Base-by-base conservation (phyloP, 1,140 invertebrate species). In the Heliothis virescens region DNA sequence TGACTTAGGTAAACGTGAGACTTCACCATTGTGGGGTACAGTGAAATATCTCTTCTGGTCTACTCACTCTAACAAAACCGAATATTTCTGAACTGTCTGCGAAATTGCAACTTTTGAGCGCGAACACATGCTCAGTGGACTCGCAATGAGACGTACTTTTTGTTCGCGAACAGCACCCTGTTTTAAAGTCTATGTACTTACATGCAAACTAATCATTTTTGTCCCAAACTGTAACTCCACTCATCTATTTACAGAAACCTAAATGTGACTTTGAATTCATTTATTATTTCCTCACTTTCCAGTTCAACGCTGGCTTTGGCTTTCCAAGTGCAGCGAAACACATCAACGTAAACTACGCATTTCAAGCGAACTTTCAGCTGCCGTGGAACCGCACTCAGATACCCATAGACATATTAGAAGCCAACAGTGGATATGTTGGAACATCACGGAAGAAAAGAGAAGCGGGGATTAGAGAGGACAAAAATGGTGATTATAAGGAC, bases 331-430 rank as follows among this genome's bases (percentile, higher is more conserved):
- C 90, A 3, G 73, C 88, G 0, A 90, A 89, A 72, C 87, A 79
- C 15, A 84, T 91, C 62, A 90, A 89, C 52, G 16, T 95, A 0
- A 95, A 95, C 78, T 93, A 89, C 83, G 94, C 91, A 0, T 87
- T 95, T 57, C 94, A 95, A 86, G 87, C 91, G 3, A 95, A 95
- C 81, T 95, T 95, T 69, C 89, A 92, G 48, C 85, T 95, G 9
- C 94, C 94, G 0, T 94, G 92, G 90, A 93, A 92, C 16, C 81
- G 91, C 69, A 90, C 83, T 26, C 91, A 95, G 73, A 91, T 95
- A 71, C 94, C 94, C 2, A 16, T 88, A 0, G 91, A 94, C n/a
- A 90, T 95, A 18, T 79, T 95, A 15, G 84, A 85, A 11, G 90
- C 89, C 0, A 92, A 94, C 62, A 84, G 87, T 10, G 91, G 90